Conservation (phyloP, 2,797 vertebrate genomes). For the Schizopygopsis malacanthus region DNA sequence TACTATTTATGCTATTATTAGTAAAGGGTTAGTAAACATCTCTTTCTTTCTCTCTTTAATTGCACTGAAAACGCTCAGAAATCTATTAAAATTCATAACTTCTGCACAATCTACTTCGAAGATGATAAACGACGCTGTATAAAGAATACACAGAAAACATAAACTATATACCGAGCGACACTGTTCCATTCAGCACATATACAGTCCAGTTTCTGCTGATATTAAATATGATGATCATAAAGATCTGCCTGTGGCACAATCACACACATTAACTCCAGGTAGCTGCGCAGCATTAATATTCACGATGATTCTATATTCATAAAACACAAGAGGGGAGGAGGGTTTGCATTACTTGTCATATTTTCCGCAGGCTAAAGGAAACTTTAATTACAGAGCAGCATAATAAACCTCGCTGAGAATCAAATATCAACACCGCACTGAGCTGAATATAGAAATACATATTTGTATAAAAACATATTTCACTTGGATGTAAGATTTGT, state of each 20-base stretch:
- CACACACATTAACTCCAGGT: slow-evolving; percentile 22
- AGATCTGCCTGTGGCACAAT: slow-evolving; percentile 2
- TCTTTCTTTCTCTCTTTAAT: no score
- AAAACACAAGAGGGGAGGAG: neutral
- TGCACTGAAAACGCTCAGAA: no score
- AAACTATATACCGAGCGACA: no score
- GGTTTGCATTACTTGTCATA: slow-evolving; percentile 1
- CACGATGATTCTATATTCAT: neutral
- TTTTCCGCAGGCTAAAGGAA: slow-evolving; percentile 11
- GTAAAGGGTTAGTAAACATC: neutral
- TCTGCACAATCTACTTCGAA: neutral
- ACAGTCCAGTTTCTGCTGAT: neutral
- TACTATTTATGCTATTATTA: neutral
- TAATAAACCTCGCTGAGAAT: neutral
- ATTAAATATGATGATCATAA: slow-evolving; percentile 3
- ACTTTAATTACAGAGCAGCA: slow-evolving; percentile 15
- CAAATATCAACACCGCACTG: neutral
- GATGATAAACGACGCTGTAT: neutral
- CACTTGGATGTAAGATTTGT: neutral
- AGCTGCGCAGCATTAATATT: slow-evolving; percentile 14
- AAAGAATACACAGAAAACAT: neutral
- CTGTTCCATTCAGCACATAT: neutral
- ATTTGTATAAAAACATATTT: neutral
- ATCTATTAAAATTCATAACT: neutral
- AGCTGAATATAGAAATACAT: neutral